Conservation (phyloP, 1,140 invertebrate genomes). For the Tetramorium alpestre region DNA sequence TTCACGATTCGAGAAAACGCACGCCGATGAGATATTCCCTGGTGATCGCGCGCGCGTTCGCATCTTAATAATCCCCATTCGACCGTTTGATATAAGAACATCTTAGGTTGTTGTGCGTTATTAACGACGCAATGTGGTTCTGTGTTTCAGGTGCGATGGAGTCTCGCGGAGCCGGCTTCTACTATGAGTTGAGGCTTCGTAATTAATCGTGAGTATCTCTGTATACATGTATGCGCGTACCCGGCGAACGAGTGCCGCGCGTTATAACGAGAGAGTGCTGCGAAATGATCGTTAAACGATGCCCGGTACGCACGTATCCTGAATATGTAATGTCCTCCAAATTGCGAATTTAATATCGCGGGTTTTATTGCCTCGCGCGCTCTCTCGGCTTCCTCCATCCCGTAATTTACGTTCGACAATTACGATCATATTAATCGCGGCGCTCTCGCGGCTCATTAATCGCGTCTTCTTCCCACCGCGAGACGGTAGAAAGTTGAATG, state of each 20-base stretch:
- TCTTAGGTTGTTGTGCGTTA: conserved; percentile 27
- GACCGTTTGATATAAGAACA: conserved; percentile 54
- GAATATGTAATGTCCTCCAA: conserved; percentile 29
- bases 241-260: neutral
- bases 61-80: conserved; percentile 48
- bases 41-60: conserved; percentile 43
- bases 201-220: conserved; percentile 80
- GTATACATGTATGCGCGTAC: neutral
- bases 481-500: neutral
- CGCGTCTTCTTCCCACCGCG: neutral
- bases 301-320: neutral
- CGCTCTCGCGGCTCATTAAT: conserved; percentile 28
- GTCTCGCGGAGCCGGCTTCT: conserved; percentile 77
- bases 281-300: conserved; percentile 52
- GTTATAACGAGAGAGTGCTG: conserved; percentile 28
- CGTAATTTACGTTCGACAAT: conserved; percentile 20
- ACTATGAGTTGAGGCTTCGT: conserved; percentile 84
- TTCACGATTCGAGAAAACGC: conserved; percentile 9
- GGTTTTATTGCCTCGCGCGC: conserved; percentile 19
- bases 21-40: conserved; percentile 22
- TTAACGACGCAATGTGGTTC: conserved; percentile 57
- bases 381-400: conserved; percentile 1
- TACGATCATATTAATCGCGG: conserved; percentile 35
- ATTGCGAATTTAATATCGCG: conserved; percentile 49
- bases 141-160: conserved; percentile 83